Percentiles rank a stretch among this genome's conserved stretches.
Evolutionary conservation across 1,140 invertebrate species (phyloP).

Genomic region (Lepidostoma basale): DNA sequence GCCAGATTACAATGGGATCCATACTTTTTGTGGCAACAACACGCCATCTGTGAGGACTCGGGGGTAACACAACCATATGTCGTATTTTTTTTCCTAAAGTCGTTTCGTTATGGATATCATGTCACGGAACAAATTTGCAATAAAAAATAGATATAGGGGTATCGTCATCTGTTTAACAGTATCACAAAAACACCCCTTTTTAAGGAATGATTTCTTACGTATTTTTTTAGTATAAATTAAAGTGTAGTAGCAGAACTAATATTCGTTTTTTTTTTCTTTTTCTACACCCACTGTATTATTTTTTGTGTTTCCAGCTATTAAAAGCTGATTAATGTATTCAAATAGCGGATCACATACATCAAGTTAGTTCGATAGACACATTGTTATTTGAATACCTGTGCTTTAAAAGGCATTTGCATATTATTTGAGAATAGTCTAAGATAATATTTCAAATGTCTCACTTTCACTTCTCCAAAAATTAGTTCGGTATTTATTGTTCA

Average conservation of each 20-base stretch:
- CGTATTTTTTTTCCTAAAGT: constrained; percentile 16
- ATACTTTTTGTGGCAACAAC: constrained; percentile 38
- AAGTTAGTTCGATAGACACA: background rate
- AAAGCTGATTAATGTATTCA: constrained; percentile 15
- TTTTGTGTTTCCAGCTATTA: background rate
- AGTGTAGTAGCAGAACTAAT: background rate
- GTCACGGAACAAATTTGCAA: constrained; percentile 32
- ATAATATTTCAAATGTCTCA: constrained; percentile 2
- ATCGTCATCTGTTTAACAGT: background rate
- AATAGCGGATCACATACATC: constrained; percentile 5
- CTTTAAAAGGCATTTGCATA: background rate
- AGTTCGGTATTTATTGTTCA: background rate
- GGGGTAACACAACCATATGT: constrained; percentile 35
- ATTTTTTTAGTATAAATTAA: too few species aligned
- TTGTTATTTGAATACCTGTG: background rate
- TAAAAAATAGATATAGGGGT: constrained; percentile 23
- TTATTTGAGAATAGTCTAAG: background rate
- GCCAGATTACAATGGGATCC: constrained; percentile 31
- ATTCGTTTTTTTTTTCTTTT: background rate
- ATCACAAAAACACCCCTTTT: constrained; percentile 4
- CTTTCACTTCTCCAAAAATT: background rate
- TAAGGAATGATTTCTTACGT: too few species aligned
- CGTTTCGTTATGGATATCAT: constrained; percentile 21
- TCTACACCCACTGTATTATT: too few species aligned
- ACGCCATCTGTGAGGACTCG: constrained; percentile 39